A percentile compares a stretch with the other conserved stretches of the same genome.
These are phyloP conservation scores for Chaunax sp. DNA, from an alignment of 2,797 vertebrate species.

Conservation along the genomic window DNA sequence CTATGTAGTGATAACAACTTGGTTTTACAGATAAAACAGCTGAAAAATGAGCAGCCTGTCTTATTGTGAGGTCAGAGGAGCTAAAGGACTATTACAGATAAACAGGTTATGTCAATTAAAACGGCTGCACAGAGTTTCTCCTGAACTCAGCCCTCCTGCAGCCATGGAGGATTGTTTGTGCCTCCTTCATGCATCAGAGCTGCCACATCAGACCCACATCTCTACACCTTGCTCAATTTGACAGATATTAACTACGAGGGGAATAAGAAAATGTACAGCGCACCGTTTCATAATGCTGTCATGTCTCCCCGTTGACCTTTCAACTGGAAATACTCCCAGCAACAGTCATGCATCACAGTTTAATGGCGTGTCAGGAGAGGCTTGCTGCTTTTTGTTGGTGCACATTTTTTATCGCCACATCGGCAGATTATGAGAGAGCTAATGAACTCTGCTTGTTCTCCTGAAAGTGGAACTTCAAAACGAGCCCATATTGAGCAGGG, in stretches of 20 bases:
- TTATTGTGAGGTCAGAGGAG: conserved; percentile 64
- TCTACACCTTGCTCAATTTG: conserved; percentile 32
- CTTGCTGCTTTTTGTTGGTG: conserved; percentile 58
- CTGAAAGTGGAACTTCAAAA: conserved; percentile 68
- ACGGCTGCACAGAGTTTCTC: conserved; percentile 26
- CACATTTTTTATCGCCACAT: conserved; percentile 81
- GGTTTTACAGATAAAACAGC: conserved; percentile 56
- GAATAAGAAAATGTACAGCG: conserved; percentile 43
- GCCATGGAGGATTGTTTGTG: too few species aligned
- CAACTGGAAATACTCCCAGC: conserved; percentile 69
- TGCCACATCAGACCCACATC: conserved; percentile 14
- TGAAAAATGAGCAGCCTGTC: conserved; percentile 63
- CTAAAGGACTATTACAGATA: conserved; percentile 72
- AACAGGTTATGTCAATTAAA: conserved; percentile 74
- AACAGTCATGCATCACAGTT: conserved; percentile 77
- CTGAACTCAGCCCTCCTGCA: not conserved
- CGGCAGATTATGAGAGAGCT: conserved; percentile 81
- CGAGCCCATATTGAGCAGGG: conserved; percentile 59
- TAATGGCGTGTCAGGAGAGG: conserved; percentile 77
- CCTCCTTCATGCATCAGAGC: conserved; percentile 9
- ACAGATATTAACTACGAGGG: conserved; percentile 42
- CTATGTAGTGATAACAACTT: conserved; percentile 90
- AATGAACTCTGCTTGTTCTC: conserved; percentile 77
- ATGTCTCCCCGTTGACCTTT: conserved; percentile 77
- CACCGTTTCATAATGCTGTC: conserved; percentile 58